Evolutionary conservation across 2,888 invertebrate species (phyloP).

Genomic region (Drosophila stalkeri): DNA sequence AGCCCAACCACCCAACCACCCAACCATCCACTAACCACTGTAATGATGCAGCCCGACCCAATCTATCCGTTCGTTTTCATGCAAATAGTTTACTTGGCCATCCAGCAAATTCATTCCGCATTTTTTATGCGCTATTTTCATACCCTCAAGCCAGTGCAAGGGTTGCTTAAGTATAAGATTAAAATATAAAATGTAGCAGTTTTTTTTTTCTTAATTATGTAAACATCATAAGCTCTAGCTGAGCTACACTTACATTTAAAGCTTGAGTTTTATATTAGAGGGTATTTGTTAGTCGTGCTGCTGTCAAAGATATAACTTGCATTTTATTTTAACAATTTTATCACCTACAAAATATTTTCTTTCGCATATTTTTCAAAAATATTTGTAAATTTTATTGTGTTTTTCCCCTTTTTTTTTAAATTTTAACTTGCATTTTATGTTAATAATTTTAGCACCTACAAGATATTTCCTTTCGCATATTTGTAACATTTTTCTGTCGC

Average conservation of each 20-base stretch:
- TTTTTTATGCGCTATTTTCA: slow-evolving; percentile 21
- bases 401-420: too few relatives aligned
- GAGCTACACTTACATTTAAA: not conserved
- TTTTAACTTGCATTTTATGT: too few relatives aligned
- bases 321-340: slow-evolving; percentile 7
- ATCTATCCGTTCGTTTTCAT: not conserved
- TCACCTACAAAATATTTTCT: slow-evolving; percentile 22
- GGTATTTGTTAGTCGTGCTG: not conserved
- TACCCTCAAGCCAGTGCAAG: not conserved
- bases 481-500: too few relatives aligned
- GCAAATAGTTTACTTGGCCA: slow-evolving; percentile 24
- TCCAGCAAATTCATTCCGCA: slow-evolving; percentile 34
- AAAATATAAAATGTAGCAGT: not conserved
- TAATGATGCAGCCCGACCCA: not conserved
- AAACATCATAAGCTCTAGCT: not conserved
- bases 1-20: not conserved
- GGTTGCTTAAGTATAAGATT: not conserved
- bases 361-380: slow-evolving; percentile 1
- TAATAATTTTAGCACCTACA: too few relatives aligned
- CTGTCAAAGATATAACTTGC: not conserved
- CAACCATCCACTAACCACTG: not conserved
- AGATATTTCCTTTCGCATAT: too few relatives aligned
- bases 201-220: not conserved
- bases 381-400: not conserved
- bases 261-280: not conserved